Evolutionary conservation across 2,797 vertebrate species (phyloP).

Genomic region (Acomys russatus): DNA sequence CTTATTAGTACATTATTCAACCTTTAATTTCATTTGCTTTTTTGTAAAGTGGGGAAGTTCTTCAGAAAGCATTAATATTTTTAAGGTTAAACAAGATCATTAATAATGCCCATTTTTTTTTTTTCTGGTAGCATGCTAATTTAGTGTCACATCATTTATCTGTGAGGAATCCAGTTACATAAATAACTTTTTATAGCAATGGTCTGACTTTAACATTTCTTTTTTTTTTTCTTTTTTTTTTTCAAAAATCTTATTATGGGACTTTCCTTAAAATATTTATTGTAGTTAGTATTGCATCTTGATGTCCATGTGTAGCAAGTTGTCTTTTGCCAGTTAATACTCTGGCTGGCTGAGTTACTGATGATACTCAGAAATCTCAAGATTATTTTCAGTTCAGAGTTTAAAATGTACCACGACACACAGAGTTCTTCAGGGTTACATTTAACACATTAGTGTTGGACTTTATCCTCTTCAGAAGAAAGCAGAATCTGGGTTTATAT

Average conservation of each 20-base stretch:
- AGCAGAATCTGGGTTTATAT: constrained; percentile 55
- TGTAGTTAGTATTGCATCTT: neutral
- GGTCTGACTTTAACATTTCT: constrained; percentile 32
- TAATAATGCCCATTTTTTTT: neutral
- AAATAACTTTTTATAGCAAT: constrained; percentile 14
- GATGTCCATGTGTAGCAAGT: neutral
- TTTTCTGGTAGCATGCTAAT: constrained; percentile 26
- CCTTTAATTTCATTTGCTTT: constrained; percentile 46
- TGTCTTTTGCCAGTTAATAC: neutral
- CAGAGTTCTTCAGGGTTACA: constrained; percentile 22
- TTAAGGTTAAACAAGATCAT: constrained; percentile 33
- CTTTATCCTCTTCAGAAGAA: constrained; percentile 44
- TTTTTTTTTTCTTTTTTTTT: no score
- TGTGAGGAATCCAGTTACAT: constrained; percentile 19
- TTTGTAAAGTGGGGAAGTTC: constrained; percentile 12
- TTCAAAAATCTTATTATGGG: neutral
- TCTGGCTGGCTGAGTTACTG: neutral
- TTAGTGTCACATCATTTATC: neutral
- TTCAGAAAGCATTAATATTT: constrained; percentile 58
- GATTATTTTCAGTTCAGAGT: neutral
- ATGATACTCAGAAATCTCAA: neutral
- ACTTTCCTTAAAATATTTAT: neutral
- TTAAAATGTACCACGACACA: neutral
- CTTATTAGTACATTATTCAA: neutral
- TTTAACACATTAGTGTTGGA: constrained; percentile 37